Conservation (phyloP, 2,888 invertebrate species). For the Celastrina argiolus region DNA sequence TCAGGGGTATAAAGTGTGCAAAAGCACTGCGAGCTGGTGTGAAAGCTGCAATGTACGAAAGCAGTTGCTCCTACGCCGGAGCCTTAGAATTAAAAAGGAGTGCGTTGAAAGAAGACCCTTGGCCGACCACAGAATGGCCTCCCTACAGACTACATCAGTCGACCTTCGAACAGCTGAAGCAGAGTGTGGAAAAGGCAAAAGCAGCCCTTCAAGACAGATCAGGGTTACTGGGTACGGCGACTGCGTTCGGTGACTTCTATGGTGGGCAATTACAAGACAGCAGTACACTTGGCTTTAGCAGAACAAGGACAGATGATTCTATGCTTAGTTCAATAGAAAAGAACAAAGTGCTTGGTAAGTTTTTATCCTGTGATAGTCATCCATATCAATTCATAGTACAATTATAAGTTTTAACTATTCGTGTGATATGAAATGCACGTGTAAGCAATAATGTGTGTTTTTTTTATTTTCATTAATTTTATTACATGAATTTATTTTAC, state of each 20-base stretch:
- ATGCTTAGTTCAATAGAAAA: constrained; percentile 70
- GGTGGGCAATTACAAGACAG: constrained; percentile 72
- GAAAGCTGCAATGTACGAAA: constrained; percentile 89
- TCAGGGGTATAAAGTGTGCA: constrained; percentile 64
- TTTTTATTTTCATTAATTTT: no score
- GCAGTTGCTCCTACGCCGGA: constrained; percentile 94
- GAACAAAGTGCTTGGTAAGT: constrained; percentile 64
- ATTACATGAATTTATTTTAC: no score
- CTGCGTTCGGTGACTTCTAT: constrained; percentile 84
- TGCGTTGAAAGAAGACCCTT: constrained; percentile 75
- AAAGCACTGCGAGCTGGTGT: constrained; percentile 59
- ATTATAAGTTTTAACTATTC: no score
- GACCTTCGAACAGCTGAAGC: constrained; percentile 92
- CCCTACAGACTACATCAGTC: constrained; percentile 90
- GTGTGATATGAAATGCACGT: no score
- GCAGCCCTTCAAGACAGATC: constrained; percentile 87
- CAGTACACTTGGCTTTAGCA: constrained; percentile 57
- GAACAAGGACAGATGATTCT: constrained; percentile 62
- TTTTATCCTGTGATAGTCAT: not conserved
- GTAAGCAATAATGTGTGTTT: no score
- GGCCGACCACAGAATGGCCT: constrained; percentile 84
- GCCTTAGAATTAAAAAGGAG: constrained; percentile 87
- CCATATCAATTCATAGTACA: no score
- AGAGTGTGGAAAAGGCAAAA: constrained; percentile 93
- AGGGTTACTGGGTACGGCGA: constrained; percentile 82